Base-by-base conservation (phyloP, 2,888 invertebrate genomes). In the Cerastoderma edule region DNA sequence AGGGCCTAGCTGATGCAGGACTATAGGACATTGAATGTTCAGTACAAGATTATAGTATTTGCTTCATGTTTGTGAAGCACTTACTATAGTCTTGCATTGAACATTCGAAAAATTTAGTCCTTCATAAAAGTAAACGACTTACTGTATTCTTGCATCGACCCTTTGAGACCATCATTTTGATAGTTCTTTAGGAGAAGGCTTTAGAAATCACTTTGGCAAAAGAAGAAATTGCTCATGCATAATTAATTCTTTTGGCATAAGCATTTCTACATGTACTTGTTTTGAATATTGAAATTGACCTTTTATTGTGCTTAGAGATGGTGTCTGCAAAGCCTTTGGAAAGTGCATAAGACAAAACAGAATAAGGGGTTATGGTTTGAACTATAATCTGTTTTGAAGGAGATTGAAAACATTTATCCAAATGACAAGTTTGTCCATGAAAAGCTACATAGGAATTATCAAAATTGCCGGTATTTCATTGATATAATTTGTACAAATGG, bases 221-320 rank as follows among this genome's bases (percentile, higher is more conserved):
- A 50, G 2, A 27, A 22, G 50, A 50, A 50, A 50, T 4, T 50
- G 50, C 50, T 50, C 4, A 10, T 50, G 50, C 13, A 22, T 22
- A 50, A 50, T 50, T 50, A n/a, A 16, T 13, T 22, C 50, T 50
- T 50, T 50, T 50, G 10, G n/a, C 50, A 50, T 22, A 50, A n/a
- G 13, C 5, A n/a, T 50, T 50, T 50, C 50, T 13, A 50, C 13
- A 13, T 16, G 13, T 22, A 22, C 22, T 22, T 50, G 50, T 22
- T 50, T 16, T 16, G 50, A 50, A 50, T 13, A 22, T 16, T 16
- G 13, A n/a, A 50, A 50, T 6, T 50, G 10, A 8, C 8, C 5
- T 22, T 13, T 5, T n/a, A 5, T n/a, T 8, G n/a, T 50, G 50
- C 50, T 22, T 46, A 46, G 46, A n/a, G n/a, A 46, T 46, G 16